Percentiles rank a stretch among this genome's conserved stretches.
Evolutionary conservation across 2,797 vertebrate species (phyloP).

Genomic region (Gadopsis marmoratus): DNA sequence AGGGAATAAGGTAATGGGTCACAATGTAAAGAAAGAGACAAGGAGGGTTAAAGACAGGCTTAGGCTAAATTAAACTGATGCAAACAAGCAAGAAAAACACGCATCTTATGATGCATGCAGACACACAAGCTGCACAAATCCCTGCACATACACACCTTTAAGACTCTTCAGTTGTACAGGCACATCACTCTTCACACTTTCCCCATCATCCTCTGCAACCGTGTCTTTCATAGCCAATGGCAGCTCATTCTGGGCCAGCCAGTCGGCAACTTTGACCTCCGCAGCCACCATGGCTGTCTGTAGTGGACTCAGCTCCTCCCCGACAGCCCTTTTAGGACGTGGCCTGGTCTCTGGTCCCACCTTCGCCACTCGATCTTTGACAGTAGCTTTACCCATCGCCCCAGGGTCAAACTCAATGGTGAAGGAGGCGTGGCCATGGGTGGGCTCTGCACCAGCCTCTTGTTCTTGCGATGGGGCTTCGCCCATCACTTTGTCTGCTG

Average conservation of each 20-base stretch:
- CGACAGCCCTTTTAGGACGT: slow-evolving; percentile 87
- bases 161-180: slow-evolving; percentile 94
- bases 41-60: background rate
- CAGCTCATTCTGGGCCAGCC: slow-evolving; percentile 97
- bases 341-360: slow-evolving; percentile 90
- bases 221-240: slow-evolving; percentile 92
- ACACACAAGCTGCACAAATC: background rate
- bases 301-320: slow-evolving; percentile 93
- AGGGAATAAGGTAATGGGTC: slow-evolving; percentile 24
- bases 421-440: slow-evolving; percentile 93
- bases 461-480: slow-evolving; percentile 88
- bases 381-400: slow-evolving; percentile 89
- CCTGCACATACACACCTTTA: slow-evolving; percentile 86
- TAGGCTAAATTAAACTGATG: background rate
- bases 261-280: slow-evolving; percentile 97
- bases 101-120: background rate
- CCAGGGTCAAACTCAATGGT: slow-evolving; percentile 96
- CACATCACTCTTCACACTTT: slow-evolving; percentile 96
- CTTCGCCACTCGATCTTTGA: slow-evolving; percentile 93
- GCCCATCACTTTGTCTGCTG: slow-evolving; percentile 80
- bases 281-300: slow-evolving; percentile 96
- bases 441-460: slow-evolving; percentile 78
- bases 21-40: slow-evolving; percentile 12
- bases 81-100: background rate
- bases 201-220: slow-evolving; percentile 91